Percentiles rank a stretch among this genome's conserved stretches.
Conservation (phyloP, 2,113 vertebrate genomes). For the Cynocephalus volans region DNA sequence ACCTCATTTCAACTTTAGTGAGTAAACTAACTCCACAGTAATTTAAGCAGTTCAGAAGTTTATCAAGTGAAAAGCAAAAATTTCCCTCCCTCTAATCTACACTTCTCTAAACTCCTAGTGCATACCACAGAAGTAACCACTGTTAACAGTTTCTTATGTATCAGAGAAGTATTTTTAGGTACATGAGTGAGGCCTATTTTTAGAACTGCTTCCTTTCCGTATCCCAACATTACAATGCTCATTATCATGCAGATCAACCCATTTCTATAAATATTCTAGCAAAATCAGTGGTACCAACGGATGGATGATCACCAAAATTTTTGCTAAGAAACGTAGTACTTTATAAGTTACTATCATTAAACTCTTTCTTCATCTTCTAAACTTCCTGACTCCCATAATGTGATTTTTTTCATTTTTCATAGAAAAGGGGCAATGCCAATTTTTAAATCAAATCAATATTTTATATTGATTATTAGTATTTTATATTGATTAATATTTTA, state of each 20-base stretch:
- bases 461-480: no score
- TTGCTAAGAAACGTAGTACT: background rate
- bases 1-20: constrained; percentile 8
- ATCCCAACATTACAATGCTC: background rate
- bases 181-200: background rate
- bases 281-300: background rate
- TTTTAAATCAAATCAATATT: no score
- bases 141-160: background rate
- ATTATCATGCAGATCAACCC: background rate
- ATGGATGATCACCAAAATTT: background rate
- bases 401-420: background rate
- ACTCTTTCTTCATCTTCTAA: background rate
- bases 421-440: background rate
- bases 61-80: constrained; percentile 29
- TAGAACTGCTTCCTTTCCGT: background rate
- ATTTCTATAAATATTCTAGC: background rate
- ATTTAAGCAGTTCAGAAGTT: constrained; percentile 23
- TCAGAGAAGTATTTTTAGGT: background rate
- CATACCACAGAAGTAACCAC: background rate
- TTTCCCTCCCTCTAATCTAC: background rate
- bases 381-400: background rate
- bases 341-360: background rate
- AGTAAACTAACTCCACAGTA: background rate
- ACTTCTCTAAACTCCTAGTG: background rate
- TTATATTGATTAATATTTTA: no score